Evolutionary conservation across 35 echinoderm and acorn worm species (phyloP), one percentile per base, ranked within the genome.

Genomic region (Lytechinus variegatus): DNA sequence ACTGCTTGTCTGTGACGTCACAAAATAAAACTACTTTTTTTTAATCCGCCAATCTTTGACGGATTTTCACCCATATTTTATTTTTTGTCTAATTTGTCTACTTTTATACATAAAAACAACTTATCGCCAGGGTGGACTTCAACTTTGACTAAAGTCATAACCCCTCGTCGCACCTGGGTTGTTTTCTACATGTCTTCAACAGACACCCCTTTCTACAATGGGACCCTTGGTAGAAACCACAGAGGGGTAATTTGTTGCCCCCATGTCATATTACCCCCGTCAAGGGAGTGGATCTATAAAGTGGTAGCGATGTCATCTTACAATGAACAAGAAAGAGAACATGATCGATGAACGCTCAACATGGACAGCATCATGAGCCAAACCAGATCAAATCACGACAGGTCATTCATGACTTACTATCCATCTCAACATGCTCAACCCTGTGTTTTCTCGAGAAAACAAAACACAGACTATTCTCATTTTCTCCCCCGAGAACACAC

Each of bases 291-390:
- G n/a, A 19, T 79, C 4, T 79, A 24, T 79, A 1, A 79, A n/a
- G 66, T 79, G 66, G 66, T 79, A 79, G 66, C 66, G 19, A 79
- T 79, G 66, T 79, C 66, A 79, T 79, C 66, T 7, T 6, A 79
- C 66, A 79, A 79, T 79, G 66, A 79, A 79, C 66, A 79, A 79
- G 19, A 79, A 79, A 24, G 19, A 44, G 19, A 79, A 79, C 66
- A 79, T 79, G 66, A 79, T 79, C 19, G 21, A 79, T 79, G 66
- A 79, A 79, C 66, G 66, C 66, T 79, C 66, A 79, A 79, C n/a
- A 79, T 24, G n/a, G 19, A 19, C 66, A 79, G 19, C 66, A 79
- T 79, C 66, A 79, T 79, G 66, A 79, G 66, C 66, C 66, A 79
- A 79, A 19, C 66, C 66, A 79, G 66, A 79, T 79, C 66, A 79